Evolutionary conservation across 2,888 invertebrate species (phyloP), one percentile per base, ranked within the genome.

Genomic region (Palloptera scutellata): DNA sequence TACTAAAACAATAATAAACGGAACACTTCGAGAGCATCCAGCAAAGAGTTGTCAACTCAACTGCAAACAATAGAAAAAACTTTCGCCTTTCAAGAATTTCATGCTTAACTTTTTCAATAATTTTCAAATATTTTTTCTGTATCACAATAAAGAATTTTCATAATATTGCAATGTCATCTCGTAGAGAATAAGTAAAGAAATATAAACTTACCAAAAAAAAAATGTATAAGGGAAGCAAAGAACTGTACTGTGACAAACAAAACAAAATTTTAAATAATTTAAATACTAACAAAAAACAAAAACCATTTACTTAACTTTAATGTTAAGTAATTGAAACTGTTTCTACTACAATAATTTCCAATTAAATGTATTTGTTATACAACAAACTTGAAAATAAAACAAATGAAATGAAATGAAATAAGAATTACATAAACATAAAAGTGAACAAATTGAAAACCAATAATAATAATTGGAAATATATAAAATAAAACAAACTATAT

Each of bases 161-260:
- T 30, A 4, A 30, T 30, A 30, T 30, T 30, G 30, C 30, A 30
- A 30, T 30, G 30, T 30, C 30, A 30, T 30, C n/a, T n/a, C 30
- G 30, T 30, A 53, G 13, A 53, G 42, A 43, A 42, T 19, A 64
- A 15, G 17, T 51, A 15, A 40, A 51, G 20, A 58, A 63, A 45
- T 42, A 62, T 55, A 54, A 43, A 52, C 30, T 30, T 30, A 30
- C 30, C 30, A 30, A 30, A n/a, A n/a, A 41, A 20, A 19, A 66
- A 48, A 61, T 55, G 41, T 55, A 66, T 66, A 66, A 51, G 61
- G 61, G 61, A 66, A 66, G 66, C 66, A 66, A 66, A 61, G 66
- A 66, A 66, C 66, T 57, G 57, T 66, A 66, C 66, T 66, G 66
- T 66, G 66, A 66, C 55, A 45, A 45, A 67, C 41, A 61, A 45